A percentile compares a stretch with the other conserved stretches of the same genome.
These are phyloP conservation scores for Ophion obscuratus DNA, from an alignment of 2,888 invertebrate species.

Conservation along the genomic window DNA sequence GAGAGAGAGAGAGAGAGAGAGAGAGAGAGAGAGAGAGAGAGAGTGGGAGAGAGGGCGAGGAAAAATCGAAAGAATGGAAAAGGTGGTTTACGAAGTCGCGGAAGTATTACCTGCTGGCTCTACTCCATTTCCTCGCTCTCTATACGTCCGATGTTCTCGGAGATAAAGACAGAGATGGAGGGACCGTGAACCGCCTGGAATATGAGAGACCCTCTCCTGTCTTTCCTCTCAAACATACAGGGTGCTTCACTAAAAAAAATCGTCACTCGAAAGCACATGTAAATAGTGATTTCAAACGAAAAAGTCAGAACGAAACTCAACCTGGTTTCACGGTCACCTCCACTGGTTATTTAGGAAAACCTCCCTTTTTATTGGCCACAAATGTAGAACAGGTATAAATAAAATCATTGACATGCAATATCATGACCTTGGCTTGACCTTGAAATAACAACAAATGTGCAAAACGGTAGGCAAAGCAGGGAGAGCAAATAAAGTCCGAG, in stretches of 20 bases:
- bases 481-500: too few species aligned
- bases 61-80: conserved; percentile 45
- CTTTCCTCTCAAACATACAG: conserved; percentile 24
- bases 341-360: too few species aligned
- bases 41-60: conserved; percentile 30
- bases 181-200: conserved; percentile 19
- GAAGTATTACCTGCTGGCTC: conserved; percentile 64
- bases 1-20: conserved; percentile 39
- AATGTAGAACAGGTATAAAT: too few species aligned
- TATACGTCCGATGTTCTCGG: background rate
- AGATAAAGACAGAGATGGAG: conserved; percentile 24
- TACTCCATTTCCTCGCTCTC: conserved; percentile 44
- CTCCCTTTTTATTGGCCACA: too few species aligned
- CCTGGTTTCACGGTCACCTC: too few species aligned
- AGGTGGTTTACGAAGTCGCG: conserved; percentile 27
- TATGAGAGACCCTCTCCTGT: conserved; percentile 31
- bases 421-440: too few species aligned
- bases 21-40: conserved; percentile 35
- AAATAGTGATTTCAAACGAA: too few species aligned
- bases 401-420: too few species aligned
- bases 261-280: too few species aligned
- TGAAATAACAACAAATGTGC: too few species aligned
- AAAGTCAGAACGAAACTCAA: too few species aligned
- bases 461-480: too few species aligned
- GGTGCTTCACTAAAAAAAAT: background rate